Evolutionary conservation across 1,140 invertebrate species (phyloP).

Genomic region (Drosophila subpulchrella): DNA sequence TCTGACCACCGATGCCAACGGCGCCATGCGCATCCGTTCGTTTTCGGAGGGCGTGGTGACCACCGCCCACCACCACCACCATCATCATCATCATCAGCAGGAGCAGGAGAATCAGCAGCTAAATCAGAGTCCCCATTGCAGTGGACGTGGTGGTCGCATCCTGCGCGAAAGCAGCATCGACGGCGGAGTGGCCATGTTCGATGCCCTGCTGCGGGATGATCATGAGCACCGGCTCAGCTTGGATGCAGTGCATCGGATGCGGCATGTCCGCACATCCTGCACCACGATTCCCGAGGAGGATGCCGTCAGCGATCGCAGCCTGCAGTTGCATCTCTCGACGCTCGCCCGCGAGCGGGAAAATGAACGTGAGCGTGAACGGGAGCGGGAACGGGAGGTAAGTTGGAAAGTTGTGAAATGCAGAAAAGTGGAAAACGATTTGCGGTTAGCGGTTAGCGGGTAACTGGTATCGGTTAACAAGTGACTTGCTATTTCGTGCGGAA

Average conservation of each 20-base stretch:
- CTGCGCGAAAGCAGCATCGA: constrained; percentile 72
- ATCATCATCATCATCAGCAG: constrained; percentile 49
- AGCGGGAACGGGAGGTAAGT: constrained; percentile 18
- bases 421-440: background rate
- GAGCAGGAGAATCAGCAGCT: constrained; percentile 34
- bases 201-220: constrained; percentile 62
- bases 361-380: background rate
- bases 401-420: background rate
- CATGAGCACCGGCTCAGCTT: constrained; percentile 77
- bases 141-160: constrained; percentile 69
- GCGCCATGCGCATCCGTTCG: constrained; percentile 78
- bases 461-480: background rate
- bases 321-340: constrained; percentile 18
- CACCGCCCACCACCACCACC: constrained; percentile 31
- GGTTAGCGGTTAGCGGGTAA: background rate
- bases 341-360: constrained; percentile 20
- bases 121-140: constrained; percentile 31
- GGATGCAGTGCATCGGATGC: constrained; percentile 72
- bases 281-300: constrained; percentile 82
- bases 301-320: constrained; percentile 64
- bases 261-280: constrained; percentile 77
- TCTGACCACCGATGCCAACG: constrained; percentile 74
- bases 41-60: constrained; percentile 73
- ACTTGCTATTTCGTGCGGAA: constrained; percentile 2
- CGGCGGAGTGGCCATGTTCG: constrained; percentile 71